Evolutionary conservation across 2,888 invertebrate genomes (phyloP), one percentile per base, ranked within the genome.

Genomic region (Dasysyrphus tricinctus): DNA sequence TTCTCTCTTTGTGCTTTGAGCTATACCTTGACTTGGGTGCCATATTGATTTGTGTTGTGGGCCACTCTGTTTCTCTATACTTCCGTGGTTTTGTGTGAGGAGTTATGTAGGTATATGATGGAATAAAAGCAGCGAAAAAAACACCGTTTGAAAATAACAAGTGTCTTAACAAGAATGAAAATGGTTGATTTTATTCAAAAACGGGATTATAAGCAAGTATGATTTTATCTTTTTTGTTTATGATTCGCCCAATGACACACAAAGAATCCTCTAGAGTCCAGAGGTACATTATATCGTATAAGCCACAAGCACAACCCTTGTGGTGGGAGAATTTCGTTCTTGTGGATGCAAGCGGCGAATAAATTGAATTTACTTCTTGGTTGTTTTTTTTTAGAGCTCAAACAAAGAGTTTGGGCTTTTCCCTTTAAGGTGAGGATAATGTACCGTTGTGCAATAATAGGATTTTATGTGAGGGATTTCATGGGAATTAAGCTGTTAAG

Each of bases 101-200:
- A 32, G 54, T 54, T 54, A 6, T 24, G 3, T 32, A 5, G 24
- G 24, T 24, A 24, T 49, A 11, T 29, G 14, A 6, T 0, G 9
- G 12, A 11, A 57, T 14, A 39, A 65, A 72, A 59, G 73, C 24
- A 67, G 29, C 14, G n/a, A 47, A 67, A 24, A 32, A 47, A 77
- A 49, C 65, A 85, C 85, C 85, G 85, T 85, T 81, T 74, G 85
- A 85, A 85, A 63, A 85, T 85, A 85, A 85, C 85, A 85, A 85
- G 85, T 85, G 85, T 81, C 69, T 77, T 74, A 81, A 85, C 85
- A 77, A 85, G 69, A 85, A 80, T 77, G 59, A 69, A 73, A 47
- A 80, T 80, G 80, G 61, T 73, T 56, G 73, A 78, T 83, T 59
- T 34, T 59, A 39, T 83, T 83, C 83, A 83, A 70, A 24, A 79